phyloP scores from a whole-genome alignment of 2,888 invertebrate genomes.

The Rambutsinella grinnellia region DNA sequence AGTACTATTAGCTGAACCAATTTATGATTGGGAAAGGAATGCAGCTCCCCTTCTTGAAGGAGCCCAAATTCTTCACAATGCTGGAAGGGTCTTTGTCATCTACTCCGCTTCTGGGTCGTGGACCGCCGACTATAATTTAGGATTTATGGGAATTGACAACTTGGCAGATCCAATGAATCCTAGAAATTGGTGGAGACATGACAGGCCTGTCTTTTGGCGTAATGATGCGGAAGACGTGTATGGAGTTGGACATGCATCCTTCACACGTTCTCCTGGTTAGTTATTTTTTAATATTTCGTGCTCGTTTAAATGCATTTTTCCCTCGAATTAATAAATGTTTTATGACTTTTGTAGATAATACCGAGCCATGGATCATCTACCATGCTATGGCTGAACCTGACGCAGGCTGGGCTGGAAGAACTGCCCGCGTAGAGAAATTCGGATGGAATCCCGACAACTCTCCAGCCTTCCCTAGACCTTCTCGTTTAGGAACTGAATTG shows the following conservation, averaged over 20 bases:
- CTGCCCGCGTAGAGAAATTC: constrained; percentile 61
- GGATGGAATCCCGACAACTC: constrained; percentile 62
- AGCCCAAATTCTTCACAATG: constrained; percentile 60
- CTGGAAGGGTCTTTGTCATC: constrained; percentile 59
- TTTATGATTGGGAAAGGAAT: constrained; percentile 56
- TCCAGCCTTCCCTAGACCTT: constrained; percentile 58
- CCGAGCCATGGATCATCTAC: constrained; percentile 63
- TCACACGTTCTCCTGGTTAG: constrained; percentile 49
- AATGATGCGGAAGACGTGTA: constrained; percentile 61
- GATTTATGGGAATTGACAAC: constrained; percentile 63
- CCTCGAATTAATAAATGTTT: no score
- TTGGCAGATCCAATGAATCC: constrained; percentile 57
- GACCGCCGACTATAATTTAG: constrained; percentile 62
- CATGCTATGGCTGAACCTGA: constrained; percentile 62
- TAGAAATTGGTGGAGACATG: constrained; percentile 61
- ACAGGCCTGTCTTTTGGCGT: constrained; percentile 61
- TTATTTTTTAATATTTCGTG: no score
- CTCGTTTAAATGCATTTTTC: no score
- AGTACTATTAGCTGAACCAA: constrained; percentile 53
- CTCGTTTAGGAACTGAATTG: constrained; percentile 48
- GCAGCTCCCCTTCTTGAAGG: constrained; percentile 58
- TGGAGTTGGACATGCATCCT: constrained; percentile 64
- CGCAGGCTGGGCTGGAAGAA: constrained; percentile 59
- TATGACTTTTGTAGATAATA: constrained; percentile 49
- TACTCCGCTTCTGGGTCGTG: constrained; percentile 63